Conservation (phyloP, 2,797 vertebrate genomes). For the Etheostoma perlongum region DNA sequence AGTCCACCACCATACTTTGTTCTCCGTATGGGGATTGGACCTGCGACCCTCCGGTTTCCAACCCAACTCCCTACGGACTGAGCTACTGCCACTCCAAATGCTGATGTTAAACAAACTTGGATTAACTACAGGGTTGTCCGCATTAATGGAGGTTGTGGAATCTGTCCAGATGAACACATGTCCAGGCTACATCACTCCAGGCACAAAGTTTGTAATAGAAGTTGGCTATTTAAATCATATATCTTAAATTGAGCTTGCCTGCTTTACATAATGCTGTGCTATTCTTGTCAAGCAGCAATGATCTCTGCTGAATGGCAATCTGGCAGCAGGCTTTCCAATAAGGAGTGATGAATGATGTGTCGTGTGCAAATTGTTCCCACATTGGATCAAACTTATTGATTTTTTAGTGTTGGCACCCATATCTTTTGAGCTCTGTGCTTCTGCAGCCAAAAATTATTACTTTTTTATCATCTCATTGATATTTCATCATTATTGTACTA, state of each 20-base stretch:
- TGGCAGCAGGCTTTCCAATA: constrained; percentile 72
- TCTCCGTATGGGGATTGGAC: no score
- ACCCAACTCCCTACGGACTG: background rate
- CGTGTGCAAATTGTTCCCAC: constrained; percentile 82
- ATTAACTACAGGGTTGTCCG: constrained; percentile 42
- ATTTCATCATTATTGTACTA: constrained; percentile 81
- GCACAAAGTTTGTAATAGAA: constrained; percentile 43
- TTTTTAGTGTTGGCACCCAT: constrained; percentile 73
- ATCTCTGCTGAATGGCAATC: constrained; percentile 48
- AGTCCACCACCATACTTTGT: no score
- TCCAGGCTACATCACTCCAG: constrained; percentile 1
- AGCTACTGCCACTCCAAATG: background rate
- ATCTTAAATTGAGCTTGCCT: constrained; percentile 53
- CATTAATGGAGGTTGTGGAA: constrained; percentile 44
- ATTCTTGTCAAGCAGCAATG: constrained; percentile 48
- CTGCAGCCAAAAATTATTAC: constrained; percentile 79
- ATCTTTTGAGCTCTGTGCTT: constrained; percentile 68
- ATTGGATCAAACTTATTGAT: constrained; percentile 85
- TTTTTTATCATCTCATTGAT: constrained; percentile 84
- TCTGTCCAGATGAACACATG: constrained; percentile 27
- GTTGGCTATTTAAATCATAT: constrained; percentile 24
- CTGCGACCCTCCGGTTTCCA: no score
- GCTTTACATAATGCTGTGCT: constrained; percentile 52
- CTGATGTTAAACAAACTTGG: constrained; percentile 51
- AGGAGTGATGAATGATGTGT: constrained; percentile 80